Evolutionary conservation across 2,113 vertebrate genomes (phyloP).

Genomic region (Colaptes auratus): DNA sequence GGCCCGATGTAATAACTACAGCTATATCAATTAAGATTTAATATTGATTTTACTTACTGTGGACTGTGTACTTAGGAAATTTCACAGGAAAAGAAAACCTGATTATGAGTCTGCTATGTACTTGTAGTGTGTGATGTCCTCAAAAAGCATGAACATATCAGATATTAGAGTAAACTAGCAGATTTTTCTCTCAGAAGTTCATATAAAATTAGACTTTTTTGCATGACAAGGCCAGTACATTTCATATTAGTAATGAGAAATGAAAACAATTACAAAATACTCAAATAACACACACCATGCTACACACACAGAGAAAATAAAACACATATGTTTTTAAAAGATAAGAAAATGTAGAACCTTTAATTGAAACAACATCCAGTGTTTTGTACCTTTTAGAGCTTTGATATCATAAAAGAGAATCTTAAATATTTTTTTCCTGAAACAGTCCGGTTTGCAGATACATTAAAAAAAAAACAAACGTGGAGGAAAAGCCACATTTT

Average conservation of each 20-base stretch:
- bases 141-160: not conserved
- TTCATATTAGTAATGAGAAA: not conserved
- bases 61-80: not conserved
- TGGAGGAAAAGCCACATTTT: not conserved
- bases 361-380: not conserved
- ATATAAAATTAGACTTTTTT: not conserved
- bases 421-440: not conserved
- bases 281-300: not conserved
- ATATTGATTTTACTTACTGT: not conserved
- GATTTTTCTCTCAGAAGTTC: not conserved
- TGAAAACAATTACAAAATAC: not conserved
- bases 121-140: no score
- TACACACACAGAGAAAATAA: not conserved
- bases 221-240: not conserved
- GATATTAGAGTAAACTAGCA: not conserved
- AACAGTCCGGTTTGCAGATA: not conserved
- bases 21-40: not conserved
- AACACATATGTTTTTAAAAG: not conserved
- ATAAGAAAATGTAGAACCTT: not conserved
- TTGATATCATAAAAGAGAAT: not conserved
- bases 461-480: fast-evolving
- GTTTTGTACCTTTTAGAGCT: not conserved
- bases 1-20: not conserved
- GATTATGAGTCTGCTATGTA: not conserved
- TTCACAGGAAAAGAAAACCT: not conserved